phyloP scores from a whole-genome alignment of 2,888 invertebrate genomes.

The Scaeva pyrastri region DNA sequence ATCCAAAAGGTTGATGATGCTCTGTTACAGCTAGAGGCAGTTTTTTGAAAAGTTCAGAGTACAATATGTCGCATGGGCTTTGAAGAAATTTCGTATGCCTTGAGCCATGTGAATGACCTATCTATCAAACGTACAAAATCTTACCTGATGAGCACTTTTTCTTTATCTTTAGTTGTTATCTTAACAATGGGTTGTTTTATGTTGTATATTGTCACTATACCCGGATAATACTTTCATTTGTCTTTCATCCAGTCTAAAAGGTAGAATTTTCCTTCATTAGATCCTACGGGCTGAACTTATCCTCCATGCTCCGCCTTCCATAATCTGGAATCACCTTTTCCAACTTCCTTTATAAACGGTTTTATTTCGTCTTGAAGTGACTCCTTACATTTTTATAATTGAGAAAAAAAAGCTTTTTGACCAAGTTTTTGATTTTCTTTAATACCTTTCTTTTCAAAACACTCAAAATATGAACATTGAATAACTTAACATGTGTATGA shows the following conservation, averaged over 20 bases:
- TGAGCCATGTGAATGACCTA: conserved; percentile 17
- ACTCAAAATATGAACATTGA: neutral
- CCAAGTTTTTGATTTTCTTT: neutral
- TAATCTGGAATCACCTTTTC: neutral
- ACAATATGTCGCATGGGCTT: conserved; percentile 8
- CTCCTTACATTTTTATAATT: neutral
- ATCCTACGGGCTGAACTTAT: neutral
- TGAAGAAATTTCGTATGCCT: conserved; percentile 8
- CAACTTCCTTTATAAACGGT: neutral
- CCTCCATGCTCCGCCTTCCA: neutral
- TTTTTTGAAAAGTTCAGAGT: neutral
- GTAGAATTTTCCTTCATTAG: neutral
- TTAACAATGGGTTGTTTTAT: conserved; percentile 11
- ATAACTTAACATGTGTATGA: too few species aligned
- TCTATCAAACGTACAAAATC: neutral
- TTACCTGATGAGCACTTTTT: neutral
- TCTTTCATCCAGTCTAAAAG: neutral
- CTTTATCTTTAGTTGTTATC: neutral
- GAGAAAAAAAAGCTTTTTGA: neutral
- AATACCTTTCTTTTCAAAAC: neutral
- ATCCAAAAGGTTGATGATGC: neutral
- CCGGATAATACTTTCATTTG: neutral
- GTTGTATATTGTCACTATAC: neutral
- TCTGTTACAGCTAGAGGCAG: neutral
- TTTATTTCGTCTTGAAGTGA: neutral